Evolutionary conservation across 1,140 invertebrate genomes (phyloP).

Genomic region (Antheraea pernyi): DNA sequence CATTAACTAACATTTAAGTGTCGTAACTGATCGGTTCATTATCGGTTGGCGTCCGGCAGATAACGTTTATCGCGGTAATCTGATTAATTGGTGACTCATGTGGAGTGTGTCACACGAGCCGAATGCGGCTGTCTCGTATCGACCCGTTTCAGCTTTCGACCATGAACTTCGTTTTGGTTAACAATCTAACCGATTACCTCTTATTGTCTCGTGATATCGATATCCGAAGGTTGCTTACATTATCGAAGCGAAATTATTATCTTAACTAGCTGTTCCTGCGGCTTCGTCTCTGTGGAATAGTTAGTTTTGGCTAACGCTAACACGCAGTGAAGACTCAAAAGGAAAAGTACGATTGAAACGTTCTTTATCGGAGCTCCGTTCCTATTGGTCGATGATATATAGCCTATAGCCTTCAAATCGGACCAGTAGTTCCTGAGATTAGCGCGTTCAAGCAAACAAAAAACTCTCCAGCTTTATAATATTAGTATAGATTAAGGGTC

Average conservation of each 20-base stretch:
- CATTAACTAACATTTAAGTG: slow-evolving; percentile 10
- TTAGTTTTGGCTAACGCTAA: too few relatives aligned
- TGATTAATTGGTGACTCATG: slow-evolving; percentile 63
- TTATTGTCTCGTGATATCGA: background rate
- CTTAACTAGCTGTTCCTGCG: background rate
- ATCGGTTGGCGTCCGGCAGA: slow-evolving; percentile 39
- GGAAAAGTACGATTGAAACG: too few relatives aligned
- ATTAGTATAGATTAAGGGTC: too few relatives aligned
- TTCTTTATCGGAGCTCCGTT: too few relatives aligned
- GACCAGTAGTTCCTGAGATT: too few relatives aligned
- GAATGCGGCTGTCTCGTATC: slow-evolving; percentile 27
- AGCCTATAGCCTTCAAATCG: too few relatives aligned
- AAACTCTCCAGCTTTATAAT: too few relatives aligned
- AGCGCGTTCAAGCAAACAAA: too few relatives aligned
- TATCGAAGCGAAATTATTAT: background rate
- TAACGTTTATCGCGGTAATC: slow-evolving; percentile 59
- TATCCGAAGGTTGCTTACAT: background rate
- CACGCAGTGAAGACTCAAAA: too few relatives aligned
- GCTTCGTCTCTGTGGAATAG: too few relatives aligned
- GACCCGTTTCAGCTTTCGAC: slow-evolving; percentile 27
- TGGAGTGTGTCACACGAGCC: slow-evolving; percentile 30
- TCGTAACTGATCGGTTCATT: slow-evolving; percentile 21
- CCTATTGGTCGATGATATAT: too few relatives aligned
- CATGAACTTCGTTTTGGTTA: slow-evolving; percentile 34
- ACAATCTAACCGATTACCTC: slow-evolving; percentile 20